Percentiles rank a stretch among this genome's conserved stretches.
phyloP scores from a whole-genome alignment of 2,797 vertebrate genomes.

The Lepilemur ruficaudatus region DNA sequence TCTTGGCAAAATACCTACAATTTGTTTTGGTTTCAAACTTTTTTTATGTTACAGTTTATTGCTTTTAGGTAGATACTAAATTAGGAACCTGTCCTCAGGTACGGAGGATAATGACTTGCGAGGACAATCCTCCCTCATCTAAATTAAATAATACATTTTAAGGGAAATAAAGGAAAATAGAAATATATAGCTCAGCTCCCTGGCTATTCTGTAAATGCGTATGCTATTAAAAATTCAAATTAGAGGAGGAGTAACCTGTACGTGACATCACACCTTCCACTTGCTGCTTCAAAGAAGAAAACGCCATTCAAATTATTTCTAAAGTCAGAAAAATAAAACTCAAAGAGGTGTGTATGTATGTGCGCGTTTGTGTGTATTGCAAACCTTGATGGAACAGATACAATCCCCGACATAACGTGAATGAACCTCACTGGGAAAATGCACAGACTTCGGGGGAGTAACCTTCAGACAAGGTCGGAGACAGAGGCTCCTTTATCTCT shows the following conservation, averaged over 20 bases:
- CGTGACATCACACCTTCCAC: not conserved
- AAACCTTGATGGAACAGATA: not conserved
- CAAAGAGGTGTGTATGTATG: no score
- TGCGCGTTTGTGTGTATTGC: not conserved
- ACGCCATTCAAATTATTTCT: not conserved
- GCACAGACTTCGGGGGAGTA: not conserved
- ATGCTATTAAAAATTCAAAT: not conserved
- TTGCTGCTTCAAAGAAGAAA: not conserved
- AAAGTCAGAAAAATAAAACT: not conserved
- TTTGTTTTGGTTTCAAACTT: not conserved
- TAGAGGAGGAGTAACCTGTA: not conserved
- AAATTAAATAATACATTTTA: not conserved
- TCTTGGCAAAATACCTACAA: not conserved
- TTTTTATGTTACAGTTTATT: not conserved
- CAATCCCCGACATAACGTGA: not conserved
- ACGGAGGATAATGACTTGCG: not conserved
- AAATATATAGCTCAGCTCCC: not conserved
- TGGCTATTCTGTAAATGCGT: not conserved
- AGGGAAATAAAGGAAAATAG: not conserved
- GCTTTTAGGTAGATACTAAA: slow-evolving; percentile 10
- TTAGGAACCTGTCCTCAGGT: not conserved
- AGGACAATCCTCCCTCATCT: not conserved
- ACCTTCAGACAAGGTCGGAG: slow-evolving; percentile 47
- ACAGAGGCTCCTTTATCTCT: not conserved
- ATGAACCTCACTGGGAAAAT: not conserved